Evolutionary conservation across 2,888 invertebrate genomes (phyloP).

Genomic region (Eupithecia subumbrata): DNA sequence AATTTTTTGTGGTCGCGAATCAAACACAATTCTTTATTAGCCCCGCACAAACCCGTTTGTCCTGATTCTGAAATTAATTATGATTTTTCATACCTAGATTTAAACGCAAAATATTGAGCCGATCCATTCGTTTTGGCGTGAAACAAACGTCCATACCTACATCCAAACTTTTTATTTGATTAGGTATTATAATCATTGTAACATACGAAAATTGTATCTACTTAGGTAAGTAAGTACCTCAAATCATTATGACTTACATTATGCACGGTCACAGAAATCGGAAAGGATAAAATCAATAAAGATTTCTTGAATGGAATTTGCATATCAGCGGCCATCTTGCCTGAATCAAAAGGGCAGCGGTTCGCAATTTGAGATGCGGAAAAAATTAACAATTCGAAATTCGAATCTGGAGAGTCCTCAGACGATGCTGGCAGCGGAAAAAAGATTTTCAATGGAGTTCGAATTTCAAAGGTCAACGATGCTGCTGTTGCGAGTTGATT

Average conservation of each 20-base stretch:
- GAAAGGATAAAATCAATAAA: conserved; percentile 45
- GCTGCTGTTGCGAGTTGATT: conserved; percentile 13
- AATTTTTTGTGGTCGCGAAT: too few species aligned
- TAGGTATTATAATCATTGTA: background rate
- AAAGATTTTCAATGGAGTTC: conserved; percentile 16
- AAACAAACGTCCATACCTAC: background rate
- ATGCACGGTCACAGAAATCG: conserved; percentile 44
- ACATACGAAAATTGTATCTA: background rate
- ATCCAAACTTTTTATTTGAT: background rate
- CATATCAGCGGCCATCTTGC: conserved; percentile 47
- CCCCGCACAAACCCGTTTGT: background rate
- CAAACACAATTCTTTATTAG: too few species aligned
- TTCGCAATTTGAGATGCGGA: conserved; percentile 43
- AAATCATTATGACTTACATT: conserved; percentile 32
- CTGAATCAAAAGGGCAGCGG: conserved; percentile 41
- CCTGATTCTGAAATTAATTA: background rate
- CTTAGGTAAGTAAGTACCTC: background rate
- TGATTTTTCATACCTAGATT: background rate
- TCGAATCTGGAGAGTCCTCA: conserved; percentile 40
- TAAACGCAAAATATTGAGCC: background rate
- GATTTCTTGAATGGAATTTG: conserved; percentile 38
- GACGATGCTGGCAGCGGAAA: conserved; percentile 15
- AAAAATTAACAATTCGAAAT: conserved; percentile 46
- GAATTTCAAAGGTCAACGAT: conserved; percentile 20
- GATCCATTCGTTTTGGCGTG: background rate